Conservation (phyloP, 2,797 vertebrate genomes). For the Trachurus trachurus region DNA sequence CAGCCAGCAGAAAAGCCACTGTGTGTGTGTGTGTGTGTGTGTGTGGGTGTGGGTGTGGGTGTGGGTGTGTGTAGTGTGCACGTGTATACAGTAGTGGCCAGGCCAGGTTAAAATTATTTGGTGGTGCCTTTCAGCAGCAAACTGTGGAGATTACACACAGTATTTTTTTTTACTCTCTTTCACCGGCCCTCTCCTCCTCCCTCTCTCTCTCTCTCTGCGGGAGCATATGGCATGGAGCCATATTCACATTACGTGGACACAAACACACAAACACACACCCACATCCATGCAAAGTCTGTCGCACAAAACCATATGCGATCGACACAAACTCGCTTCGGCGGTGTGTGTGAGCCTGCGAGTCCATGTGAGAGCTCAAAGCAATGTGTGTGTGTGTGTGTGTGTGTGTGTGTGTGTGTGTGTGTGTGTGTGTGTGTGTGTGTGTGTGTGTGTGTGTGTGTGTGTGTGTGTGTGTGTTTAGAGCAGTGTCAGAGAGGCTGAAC, state of each 20-base stretch:
- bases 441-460: background rate
- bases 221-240: conserved; percentile 56
- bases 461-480: conserved; percentile 47
- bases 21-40: conserved; percentile 49
- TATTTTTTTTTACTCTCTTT: conserved; percentile 10
- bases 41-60: conserved; percentile 34
- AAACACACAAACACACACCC: conserved; percentile 41
- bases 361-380: conserved; percentile 25
- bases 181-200: conserved; percentile 6
- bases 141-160: conserved; percentile 43
- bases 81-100: conserved; percentile 69
- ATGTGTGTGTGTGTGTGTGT: conserved; percentile 37
- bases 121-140: conserved; percentile 67
- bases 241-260: conserved; percentile 38
- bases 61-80: conserved; percentile 31
- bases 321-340: conserved; percentile 9
- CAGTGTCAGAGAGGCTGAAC: conserved; percentile 33
- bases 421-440: conserved; percentile 4
- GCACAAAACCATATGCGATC: conserved; percentile 17
- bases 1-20: conserved; percentile 84
- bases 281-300: conserved; percentile 10
- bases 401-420: conserved; percentile 56
- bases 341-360: conserved; percentile 4
- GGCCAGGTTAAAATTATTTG: conserved; percentile 83
- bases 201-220: conserved; percentile 23